Evolutionary conservation across 2,113 vertebrate species (phyloP), one percentile per base, ranked within the genome.

Genomic region (Nycticebus coucang): DNA sequence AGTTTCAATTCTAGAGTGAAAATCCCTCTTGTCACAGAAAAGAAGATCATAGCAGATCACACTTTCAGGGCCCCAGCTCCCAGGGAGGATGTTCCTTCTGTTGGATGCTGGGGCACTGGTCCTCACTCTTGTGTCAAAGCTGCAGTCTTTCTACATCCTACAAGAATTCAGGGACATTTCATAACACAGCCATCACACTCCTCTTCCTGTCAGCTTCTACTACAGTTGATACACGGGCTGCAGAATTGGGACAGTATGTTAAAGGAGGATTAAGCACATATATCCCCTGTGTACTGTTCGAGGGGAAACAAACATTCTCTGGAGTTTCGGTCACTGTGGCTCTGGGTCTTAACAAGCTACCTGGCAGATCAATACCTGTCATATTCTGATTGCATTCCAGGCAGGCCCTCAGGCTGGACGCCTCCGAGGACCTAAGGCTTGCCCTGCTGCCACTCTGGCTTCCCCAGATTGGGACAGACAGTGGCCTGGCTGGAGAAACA

Each of bases 191-290:
- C 95, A 97, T 96, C 94, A 87, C 95, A 95, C 90, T 89, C 97
- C 85, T 97, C 95, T 72, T 85, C 82, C 87, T 93, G 89, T 97
- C 97, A 95, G 80, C 96, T 97, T 96, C 95, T 97, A 93, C 28
- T 91, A 92, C 53, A 35, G 87, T 78, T 92, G 55, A 75, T 89
- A 57, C 81, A 62, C 86, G 91, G 86, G 30, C 83, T 91, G 91
- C 91, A 96, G 95, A 96, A 92, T 97, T 97, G 94, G 97, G 97
- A 96, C 1, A 21, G 57, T 33, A 21, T 94, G 60, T 93, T 95
- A 97, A 95, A 93, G 93, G 95, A 93, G 87, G 95, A 96, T 98
- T 97, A 97, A 96, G 93, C 93, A 82, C 87, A 50, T 95, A 87
- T 77, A 96, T 96, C 97, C 97, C 95, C 95, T 97, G 95, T 97